Evolutionary conservation across 1,140 invertebrate species (phyloP), one percentile per base, ranked within the genome.

Genomic region (Trachymyrmex cornetzi): DNA sequence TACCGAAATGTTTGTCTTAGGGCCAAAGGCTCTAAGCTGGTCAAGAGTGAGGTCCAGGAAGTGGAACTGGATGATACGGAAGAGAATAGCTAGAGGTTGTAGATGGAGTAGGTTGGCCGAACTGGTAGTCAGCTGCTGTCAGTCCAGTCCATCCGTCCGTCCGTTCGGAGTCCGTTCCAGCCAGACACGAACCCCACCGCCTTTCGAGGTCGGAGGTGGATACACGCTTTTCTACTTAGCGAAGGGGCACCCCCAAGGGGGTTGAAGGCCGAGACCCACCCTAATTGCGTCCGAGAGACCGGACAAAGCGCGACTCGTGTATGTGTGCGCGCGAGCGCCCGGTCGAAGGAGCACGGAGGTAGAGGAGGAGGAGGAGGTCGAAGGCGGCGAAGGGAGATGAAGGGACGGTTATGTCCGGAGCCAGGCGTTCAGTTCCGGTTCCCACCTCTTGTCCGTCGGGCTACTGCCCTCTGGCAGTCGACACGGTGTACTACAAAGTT

Each of bases 201-300:
- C 91, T 92, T 92, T 91, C 87, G 84, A 90, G 91, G 90, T 92
- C 90, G 92, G 92, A 91, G 94, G 93, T 94, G 92, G 93, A 92
- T 94, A 95, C 95, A 95, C 94, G 95, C 94, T 95, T 95, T 95
- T 95, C 95, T 95, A 95, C 95, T 95, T 95, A 95, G 93, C 92
- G 92, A 88, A 91, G 91, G 91, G 93, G 90, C 92, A 92, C 89
- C 94, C 93, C 92, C 91, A 89, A 92, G 92, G 93, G 93, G 91
- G 81, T 91, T 90, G 93, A 90, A 88, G 91, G 87, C 91, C 90
- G 92, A 94, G 93, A 93, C 93, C 94, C 94, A 94, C 94, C 95
- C 95, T 95, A 95, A 95, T 95, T 95, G 94, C 95, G 94, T 95
- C 94, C 95, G 94, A 95, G 94, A 94, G 95, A 95, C 90, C 89